phyloP scores from a whole-genome alignment of 2,113 vertebrate species.

The Ictalurus punctatus region DNA sequence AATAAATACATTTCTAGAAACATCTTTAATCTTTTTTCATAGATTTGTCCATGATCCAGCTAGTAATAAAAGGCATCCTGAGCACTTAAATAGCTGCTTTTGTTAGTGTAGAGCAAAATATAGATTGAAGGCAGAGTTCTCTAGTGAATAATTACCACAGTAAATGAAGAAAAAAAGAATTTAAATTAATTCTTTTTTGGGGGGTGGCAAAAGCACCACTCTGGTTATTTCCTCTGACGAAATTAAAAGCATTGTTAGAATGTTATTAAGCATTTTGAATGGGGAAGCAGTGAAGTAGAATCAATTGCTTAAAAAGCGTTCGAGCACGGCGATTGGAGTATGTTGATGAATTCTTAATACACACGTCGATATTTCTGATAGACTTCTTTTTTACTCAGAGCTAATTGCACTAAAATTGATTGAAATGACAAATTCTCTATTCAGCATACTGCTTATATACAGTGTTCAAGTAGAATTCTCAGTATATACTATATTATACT shows the following conservation, averaged over 20 bases:
- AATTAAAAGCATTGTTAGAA: slow-evolving; percentile 17
- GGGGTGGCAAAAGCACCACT: background rate
- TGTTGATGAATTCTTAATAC: slow-evolving; percentile 1
- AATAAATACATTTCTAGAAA: too few relatives aligned
- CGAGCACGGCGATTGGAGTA: background rate
- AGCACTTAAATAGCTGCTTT: background rate
- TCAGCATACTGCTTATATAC: background rate
- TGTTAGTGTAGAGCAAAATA: background rate
- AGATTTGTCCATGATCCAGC: background rate
- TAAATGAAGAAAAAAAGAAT: background rate
- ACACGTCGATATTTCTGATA: slow-evolving; percentile 16
- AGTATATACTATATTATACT: background rate
- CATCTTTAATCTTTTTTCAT: background rate
- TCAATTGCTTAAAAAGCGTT: slow-evolving; percentile 16
- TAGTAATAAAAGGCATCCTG: background rate
- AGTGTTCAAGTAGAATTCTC: background rate
- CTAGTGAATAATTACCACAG: background rate
- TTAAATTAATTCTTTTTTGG: background rate
- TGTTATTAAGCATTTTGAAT: slow-evolving; percentile 3
- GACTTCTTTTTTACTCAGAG: background rate
- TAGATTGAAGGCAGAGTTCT: background rate
- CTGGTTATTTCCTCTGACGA: background rate
- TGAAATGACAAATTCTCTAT: background rate
- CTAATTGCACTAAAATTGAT: background rate
- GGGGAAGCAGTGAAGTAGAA: background rate